Evolutionary conservation across 2,113 vertebrate species (phyloP), one percentile per base, ranked within the genome.

Genomic region (Ciconia stormi): DNA sequence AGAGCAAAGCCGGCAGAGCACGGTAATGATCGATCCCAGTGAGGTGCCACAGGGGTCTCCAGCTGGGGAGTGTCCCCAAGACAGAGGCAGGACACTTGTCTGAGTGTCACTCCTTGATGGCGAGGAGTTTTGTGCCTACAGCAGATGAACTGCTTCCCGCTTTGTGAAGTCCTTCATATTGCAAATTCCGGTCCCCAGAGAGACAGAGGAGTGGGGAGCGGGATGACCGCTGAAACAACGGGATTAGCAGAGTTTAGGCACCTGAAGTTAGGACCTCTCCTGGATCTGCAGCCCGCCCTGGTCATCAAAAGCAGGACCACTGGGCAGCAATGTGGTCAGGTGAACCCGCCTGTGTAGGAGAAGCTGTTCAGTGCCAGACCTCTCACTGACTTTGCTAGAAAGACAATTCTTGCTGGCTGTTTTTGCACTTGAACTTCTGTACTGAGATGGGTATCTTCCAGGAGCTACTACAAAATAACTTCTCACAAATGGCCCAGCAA

Each of bases 121-220:
- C 26, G 29, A 66, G 66, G 58, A 71, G 14, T 27, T 92, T 44
- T 78, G 93, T 78, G 77, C 61, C 81, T 87, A 55, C 34, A 61
- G 74, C 70, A 89, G 55, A 30, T 9, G 52, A 84, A 83, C 30
- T 7, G 19, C 78, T 66, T 91, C 82, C 49, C 18, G 2, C 1
- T 53, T 80, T 52, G 25, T 56, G 27, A 63, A 59, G 16, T 67
- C 38, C 15, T 78, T 76, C 1, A 0, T 42, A 5, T 11, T 7
- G 11, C 18, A 20, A 5, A 19, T 18, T 13, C 8, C 2, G 0
- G 10, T 25, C 17, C 14, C 56, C 29, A 53, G 0, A 16, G 16
- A 9, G 32, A 23, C 38, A 65, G 30, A 59, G n/a, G 29, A 3
- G 8, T 7, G 29, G 26, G 32, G 27, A 72, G 30, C 7, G 3